Percentiles rank a stretch among this genome's conserved stretches.
Conservation (phyloP, 2,888 invertebrate species). For the Muschampia plurimacula region DNA sequence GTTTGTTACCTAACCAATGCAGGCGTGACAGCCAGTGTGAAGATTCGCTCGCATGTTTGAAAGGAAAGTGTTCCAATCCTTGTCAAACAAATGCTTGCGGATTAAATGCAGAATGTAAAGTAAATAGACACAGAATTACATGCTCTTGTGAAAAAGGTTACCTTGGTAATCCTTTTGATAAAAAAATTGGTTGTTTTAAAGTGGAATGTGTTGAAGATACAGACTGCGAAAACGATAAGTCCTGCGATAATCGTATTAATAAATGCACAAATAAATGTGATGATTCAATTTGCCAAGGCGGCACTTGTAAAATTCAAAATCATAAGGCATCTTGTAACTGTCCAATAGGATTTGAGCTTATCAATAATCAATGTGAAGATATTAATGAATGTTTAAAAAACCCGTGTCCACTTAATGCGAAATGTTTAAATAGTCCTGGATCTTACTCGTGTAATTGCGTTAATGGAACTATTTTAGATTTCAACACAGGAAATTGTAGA, state of each 20-base stretch:
- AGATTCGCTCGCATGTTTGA: constrained; percentile 90
- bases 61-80: constrained; percentile 93
- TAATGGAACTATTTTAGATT: constrained; percentile 92
- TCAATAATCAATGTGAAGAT: constrained; percentile 90
- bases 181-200: constrained; percentile 93
- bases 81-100: constrained; percentile 91
- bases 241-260: constrained; percentile 90
- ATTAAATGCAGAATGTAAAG: constrained; percentile 90
- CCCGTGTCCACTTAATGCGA: constrained; percentile 92
- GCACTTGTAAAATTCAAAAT: constrained; percentile 90
- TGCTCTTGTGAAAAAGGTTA: constrained; percentile 93
- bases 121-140: constrained; percentile 89
- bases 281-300: constrained; percentile 91
- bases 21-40: constrained; percentile 90
- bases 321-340: constrained; percentile 92
- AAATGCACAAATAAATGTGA: constrained; percentile 95
- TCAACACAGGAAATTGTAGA: constrained; percentile 89
- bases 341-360: constrained; percentile 89
- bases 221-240: constrained; percentile 91
- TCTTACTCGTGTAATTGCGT: constrained; percentile 92
- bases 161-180: constrained; percentile 92
- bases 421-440: constrained; percentile 92
- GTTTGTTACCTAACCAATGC: constrained; percentile 91
- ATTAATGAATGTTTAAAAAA: constrained; percentile 91
- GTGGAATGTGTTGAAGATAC: constrained; percentile 93